Base-by-base conservation (phyloP, 2,888 invertebrate genomes). In the Oscheius onirici region DNA sequence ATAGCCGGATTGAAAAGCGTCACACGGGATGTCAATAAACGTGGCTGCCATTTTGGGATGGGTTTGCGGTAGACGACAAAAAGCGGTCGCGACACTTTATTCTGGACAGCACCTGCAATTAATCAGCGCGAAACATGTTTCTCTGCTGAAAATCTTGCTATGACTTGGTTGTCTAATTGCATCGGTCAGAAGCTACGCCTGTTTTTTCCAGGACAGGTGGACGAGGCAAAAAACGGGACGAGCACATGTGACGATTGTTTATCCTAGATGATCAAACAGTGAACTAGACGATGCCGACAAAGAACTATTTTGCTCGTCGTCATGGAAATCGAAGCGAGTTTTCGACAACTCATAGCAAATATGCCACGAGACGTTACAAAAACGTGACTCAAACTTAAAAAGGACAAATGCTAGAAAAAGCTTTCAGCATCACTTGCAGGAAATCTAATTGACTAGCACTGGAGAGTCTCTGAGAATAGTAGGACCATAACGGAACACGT, bases 61-160 rank as follows among this genome's bases (percentile, higher is more conserved):
- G 24, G 55, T 46, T 46, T 58, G 54, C 58, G 63, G 49, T 63
- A 44, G 63, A 8, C 46, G 41, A 41, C 58, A 66, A 66, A 66
- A 54, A 66, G 66, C 51, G 66, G 66, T 22, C 43, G 54, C 66
- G 66, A 28, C 66, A 66, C 66, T 52, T 66, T 54, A 66, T 66
- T 66, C 63, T 46, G 49, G 46, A 63, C 63, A 20, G 63, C 63
- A 63, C 63, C 63, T 63, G 63, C 63, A 26, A 63, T 63, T 63
- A 63, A 63, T 63, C 63, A 63, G 63, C 63, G 63, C 63, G 63
- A 46, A 63, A 63, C 63, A 63, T 63, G 63, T 63, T 63, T 63
- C 49, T 49, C 46, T 26, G n/a, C 34, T 34, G 34, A 8, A 63
- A 63, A 63, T 63, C 63, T 24, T 49, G 49, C 26, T 26, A 49